Evolutionary conservation across 2,797 vertebrate species (phyloP).

Genomic region (Myripristis jacobus): DNA sequence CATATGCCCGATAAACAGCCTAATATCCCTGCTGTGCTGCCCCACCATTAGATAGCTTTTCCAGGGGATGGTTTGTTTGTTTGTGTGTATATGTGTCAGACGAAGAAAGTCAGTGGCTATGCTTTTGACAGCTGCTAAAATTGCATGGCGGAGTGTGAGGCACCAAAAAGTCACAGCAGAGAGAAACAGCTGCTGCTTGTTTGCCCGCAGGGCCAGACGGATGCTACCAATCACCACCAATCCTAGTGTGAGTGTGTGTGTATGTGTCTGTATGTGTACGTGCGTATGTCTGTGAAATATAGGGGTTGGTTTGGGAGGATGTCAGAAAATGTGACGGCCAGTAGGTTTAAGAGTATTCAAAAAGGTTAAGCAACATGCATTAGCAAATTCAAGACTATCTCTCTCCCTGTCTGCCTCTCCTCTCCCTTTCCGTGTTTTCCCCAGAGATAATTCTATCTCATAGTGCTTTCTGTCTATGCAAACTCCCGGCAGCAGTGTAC

Average conservation of each 20-base stretch:
- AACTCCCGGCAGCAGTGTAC: slow-evolving; percentile 59
- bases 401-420: not conserved
- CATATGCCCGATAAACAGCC: slow-evolving; percentile 53
- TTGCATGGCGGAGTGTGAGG: slow-evolving; percentile 34
- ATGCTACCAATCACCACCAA: slow-evolving; percentile 27
- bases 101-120: slow-evolving; percentile 34
- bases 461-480: slow-evolving; percentile 22
- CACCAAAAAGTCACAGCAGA: slow-evolving; percentile 30
- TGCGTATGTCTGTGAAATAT: slow-evolving; percentile 2
- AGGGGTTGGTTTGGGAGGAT: not conserved
- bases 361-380: slow-evolving; percentile 19
- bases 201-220: slow-evolving; percentile 25
- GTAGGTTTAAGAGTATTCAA: slow-evolving; percentile 11
- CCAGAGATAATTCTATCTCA: slow-evolving; percentile 19
- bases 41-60: slow-evolving; percentile 29
- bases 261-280: slow-evolving; percentile 2
- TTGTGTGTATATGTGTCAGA: slow-evolving; percentile 5
- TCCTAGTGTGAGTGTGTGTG: slow-evolving; percentile 2
- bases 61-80: slow-evolving; percentile 14
- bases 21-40: slow-evolving; percentile 58
- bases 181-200: slow-evolving; percentile 43
- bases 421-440: not conserved
- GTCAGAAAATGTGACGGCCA: slow-evolving; percentile 24
- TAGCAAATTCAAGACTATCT: not conserved
- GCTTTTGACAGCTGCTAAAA: slow-evolving; percentile 58